Evolutionary conservation across 2,113 vertebrate genomes (phyloP).

Genomic region (Ptilonorhynchus violaceus): DNA sequence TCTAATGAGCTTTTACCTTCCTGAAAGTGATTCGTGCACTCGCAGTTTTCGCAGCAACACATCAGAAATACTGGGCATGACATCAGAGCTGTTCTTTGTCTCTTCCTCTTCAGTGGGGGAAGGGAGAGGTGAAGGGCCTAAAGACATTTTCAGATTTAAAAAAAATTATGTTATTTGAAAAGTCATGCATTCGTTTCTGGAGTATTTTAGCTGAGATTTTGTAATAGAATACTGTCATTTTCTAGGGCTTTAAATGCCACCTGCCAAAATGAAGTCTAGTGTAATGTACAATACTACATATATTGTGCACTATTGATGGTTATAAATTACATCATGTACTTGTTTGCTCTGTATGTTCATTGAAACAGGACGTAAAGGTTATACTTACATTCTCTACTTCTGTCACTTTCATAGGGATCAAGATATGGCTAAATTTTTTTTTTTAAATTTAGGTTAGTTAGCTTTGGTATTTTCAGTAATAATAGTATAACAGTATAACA

Average conservation of each 20-base stretch:
- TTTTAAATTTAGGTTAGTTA: not conserved
- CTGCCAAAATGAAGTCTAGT: not conserved
- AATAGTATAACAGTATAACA: not conserved
- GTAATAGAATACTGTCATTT: not conserved
- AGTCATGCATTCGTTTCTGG: not conserved
- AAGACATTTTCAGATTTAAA: not conserved
- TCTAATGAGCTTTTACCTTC: constrained; percentile 77
- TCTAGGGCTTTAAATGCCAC: not conserved
- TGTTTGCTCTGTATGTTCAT: not conserved
- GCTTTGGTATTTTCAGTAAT: not conserved
- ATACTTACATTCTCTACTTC: not conserved
- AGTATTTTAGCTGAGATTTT: not conserved
- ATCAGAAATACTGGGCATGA: constrained; percentile 95
- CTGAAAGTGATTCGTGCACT: constrained; percentile 85
- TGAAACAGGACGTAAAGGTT: not conserved
- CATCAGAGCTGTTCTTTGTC: constrained; percentile 79
- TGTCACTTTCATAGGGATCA: not conserved
- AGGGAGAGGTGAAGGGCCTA: constrained; percentile 75
- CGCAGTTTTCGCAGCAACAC: constrained; percentile 90
- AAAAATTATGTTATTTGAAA: not conserved
- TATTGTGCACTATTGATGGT: not conserved
- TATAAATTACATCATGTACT: not conserved
- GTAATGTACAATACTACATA: not conserved
- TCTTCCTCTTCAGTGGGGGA: constrained; percentile 76
- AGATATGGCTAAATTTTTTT: not conserved